phyloP scores from a whole-genome alignment of 1,140 invertebrate species.

The Cydia amplana region DNA sequence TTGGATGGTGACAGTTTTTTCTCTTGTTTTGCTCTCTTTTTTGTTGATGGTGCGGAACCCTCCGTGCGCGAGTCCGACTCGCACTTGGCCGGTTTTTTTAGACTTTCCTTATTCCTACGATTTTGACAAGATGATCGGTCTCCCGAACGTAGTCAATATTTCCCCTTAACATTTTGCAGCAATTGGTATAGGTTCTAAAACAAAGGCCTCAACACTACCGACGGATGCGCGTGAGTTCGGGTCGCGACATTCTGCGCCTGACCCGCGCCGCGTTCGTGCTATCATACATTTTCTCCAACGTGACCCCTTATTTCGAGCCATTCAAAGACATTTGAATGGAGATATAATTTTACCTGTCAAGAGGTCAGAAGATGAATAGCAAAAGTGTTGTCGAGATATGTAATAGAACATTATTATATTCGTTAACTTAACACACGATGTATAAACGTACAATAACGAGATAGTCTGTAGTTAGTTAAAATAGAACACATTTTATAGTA shows the following conservation, averaged over 20 bases:
- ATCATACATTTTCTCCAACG: slow-evolving; percentile 11
- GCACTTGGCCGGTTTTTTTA: no score
- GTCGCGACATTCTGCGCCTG: slow-evolving; percentile 17
- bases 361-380: slow-evolving; percentile 10
- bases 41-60: no score
- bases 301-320: slow-evolving; percentile 24
- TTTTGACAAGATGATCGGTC: no score
- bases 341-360: slow-evolving; percentile 23
- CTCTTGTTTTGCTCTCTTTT: no score
- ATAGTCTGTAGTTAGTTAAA: neutral
- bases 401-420: slow-evolving; percentile 9
- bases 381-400: slow-evolving; percentile 1
- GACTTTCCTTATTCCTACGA: no score
- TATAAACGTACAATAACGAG: neutral
- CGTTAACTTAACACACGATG: neutral
- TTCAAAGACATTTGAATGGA: slow-evolving; percentile 17
- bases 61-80: no score
- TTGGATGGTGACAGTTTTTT: no score
- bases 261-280: neutral
- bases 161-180: no score
- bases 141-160: no score
- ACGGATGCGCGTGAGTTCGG: slow-evolving; percentile 7
- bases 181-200: neutral
- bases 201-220: neutral
- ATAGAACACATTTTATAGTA: neutral